Base-by-base conservation (phyloP, 2,113 vertebrate genomes). In the Sceloporus tristichus region DNA sequence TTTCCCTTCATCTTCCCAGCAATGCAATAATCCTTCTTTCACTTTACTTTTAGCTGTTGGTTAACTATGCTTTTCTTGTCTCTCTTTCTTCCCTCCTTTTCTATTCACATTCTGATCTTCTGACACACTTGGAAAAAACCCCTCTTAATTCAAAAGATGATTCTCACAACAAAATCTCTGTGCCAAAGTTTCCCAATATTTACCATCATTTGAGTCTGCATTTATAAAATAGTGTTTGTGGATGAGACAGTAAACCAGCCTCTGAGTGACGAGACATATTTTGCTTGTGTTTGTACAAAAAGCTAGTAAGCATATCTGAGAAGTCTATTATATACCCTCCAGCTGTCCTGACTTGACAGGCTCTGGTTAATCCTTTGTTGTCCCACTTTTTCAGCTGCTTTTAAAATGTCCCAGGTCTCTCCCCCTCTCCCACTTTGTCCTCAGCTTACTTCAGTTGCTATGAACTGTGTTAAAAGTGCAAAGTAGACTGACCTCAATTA, bases 61-160 rank as follows among this genome's bases (percentile, higher is more conserved):
- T 38, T 94, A 84, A 90, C 79, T 92, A 84, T 81, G 53, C 87
- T 92, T 91, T 93, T 73, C 70, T 77, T 81, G 14, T 70, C 87
- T 86, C 85, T 85, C 74, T 88, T 85, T 81, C 85, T 81, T 48
- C 90, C 88, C 91, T 87, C 65, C 38, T 3, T 68, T 27, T 68
- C 66, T 91, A 73, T 93, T 96, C 91, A 89, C 93, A 23, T 82
- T 87, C 66, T 83, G 9, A 76, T 95, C 85, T 95, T 88, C 93
- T 92, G 38, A 89, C 86, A 88, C 78, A 25, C 87, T 93, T 92
- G 91, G 90, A 90, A 94, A 95, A 87, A 62, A 62, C 19, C 16
- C 16, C 85, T 91, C 88, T 94, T 93, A 82, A 93, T 95, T 94
- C 93, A 92, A 90, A 94, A 65, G 93, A 62, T 75, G 91, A 88